phyloP scores from a whole-genome alignment of 2,888 invertebrate genomes.

The Caradrina clavipalpis region DNA sequence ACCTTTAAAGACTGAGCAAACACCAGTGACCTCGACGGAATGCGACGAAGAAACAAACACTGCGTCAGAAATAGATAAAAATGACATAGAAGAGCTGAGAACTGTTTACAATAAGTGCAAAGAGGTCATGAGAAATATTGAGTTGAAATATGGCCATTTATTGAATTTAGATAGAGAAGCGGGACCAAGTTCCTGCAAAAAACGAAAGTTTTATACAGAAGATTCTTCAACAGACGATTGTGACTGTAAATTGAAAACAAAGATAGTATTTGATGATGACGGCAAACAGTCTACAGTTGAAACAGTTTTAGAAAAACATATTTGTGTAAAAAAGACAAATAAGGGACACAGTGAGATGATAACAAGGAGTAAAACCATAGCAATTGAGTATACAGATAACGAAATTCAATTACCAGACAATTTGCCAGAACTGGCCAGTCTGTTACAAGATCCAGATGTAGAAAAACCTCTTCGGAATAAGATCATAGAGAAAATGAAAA shows the following conservation, averaged over 20 bases:
- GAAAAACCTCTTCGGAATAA: constrained; percentile 71
- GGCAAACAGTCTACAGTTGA: constrained; percentile 74
- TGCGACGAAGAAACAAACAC: constrained; percentile 10
- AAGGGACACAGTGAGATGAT: constrained; percentile 9
- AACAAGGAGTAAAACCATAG: constrained; percentile 61
- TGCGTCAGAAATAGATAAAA: constrained; percentile 31
- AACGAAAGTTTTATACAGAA: constrained; percentile 27
- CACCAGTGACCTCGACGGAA: constrained; percentile 16
- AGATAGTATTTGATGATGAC: constrained; percentile 84
- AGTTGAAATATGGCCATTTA: constrained; percentile 84
- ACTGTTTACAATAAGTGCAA: constrained; percentile 81
- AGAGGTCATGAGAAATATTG: constrained; percentile 80
- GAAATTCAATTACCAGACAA: constrained; percentile 74
- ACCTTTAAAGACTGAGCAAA: constrained; percentile 32
- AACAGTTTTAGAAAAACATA: constrained; percentile 69
- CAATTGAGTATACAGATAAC: constrained; percentile 74
- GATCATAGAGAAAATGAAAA: constrained; percentile 78
- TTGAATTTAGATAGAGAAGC: constrained; percentile 67
- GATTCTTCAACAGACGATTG: constrained; percentile 69
- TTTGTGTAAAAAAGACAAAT: constrained; percentile 75
- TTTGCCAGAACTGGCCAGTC: constrained; percentile 70
- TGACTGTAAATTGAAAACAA: constrained; percentile 77
- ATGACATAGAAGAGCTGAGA: constrained; percentile 80
- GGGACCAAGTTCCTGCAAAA: constrained; percentile 29
- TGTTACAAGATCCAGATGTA: constrained; percentile 74